Evolutionary conservation across 2,797 vertebrate species (phyloP).

Genomic region (Leptatherina wallacei): DNA sequence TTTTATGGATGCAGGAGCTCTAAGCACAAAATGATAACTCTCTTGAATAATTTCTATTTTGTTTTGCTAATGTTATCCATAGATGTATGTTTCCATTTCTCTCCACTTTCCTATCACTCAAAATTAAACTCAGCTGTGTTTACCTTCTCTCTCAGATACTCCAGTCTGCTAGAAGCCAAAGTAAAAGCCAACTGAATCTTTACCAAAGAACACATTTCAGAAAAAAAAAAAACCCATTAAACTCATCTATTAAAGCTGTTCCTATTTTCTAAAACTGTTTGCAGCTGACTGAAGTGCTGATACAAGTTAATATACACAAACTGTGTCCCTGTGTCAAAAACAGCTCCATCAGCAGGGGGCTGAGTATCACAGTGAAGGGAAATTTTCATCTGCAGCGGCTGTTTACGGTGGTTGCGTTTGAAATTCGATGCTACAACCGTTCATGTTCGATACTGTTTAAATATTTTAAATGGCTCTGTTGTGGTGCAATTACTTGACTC

Average conservation of each 20-base stretch:
- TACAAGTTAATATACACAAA: slow-evolving; percentile 39
- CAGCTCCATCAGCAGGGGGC: slow-evolving; percentile 46
- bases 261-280: slow-evolving; percentile 16
- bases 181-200: background rate
- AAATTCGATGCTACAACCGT: slow-evolving; percentile 74
- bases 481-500: slow-evolving; percentile 82
- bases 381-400: slow-evolving; percentile 59
- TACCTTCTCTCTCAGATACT: background rate
- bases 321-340: slow-evolving; percentile 41
- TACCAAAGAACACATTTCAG: too few relatives aligned
- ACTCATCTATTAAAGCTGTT: too few relatives aligned
- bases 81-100: background rate
- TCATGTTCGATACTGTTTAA: slow-evolving; percentile 79
- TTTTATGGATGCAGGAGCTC: background rate
- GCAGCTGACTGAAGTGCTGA: slow-evolving; percentile 36
- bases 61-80: background rate
- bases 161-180: background rate
- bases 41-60: background rate
- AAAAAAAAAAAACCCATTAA: too few relatives aligned
- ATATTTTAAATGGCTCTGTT: slow-evolving; percentile 83
- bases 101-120: background rate
- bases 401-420: slow-evolving; percentile 68
- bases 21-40: too few relatives aligned
- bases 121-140: background rate
- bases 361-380: slow-evolving; percentile 49